Evolutionary conservation across 2,888 invertebrate species (phyloP), one percentile per base, ranked within the genome.

Genomic region (Drosophila niveifrons): DNA sequence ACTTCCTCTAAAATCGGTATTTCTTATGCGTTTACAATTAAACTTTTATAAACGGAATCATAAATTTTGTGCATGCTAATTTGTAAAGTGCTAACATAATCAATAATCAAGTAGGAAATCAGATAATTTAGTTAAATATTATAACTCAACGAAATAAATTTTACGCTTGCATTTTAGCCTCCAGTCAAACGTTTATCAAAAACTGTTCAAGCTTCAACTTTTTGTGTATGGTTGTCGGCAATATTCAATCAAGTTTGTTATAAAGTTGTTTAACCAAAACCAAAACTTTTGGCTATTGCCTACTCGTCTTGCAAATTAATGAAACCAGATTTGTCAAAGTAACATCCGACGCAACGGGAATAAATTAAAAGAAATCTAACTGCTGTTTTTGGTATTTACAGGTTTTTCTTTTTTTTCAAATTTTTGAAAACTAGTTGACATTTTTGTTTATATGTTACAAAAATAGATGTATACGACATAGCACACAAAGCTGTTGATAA

Each of bases 341-440:
- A 15, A 46, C 47, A 64, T 58, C n/a, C 3, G 47, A 79, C 64
- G 48, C 72, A 48, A 23, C 15, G 58, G 58, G 76, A 61, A 77
- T 65, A 72, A 65, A 72, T 68, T 75, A 72, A 43, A 43, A 67
- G 72, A 72, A 47, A 72, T 11, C 0, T 31, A 23, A 15, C 23
- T 59, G 58, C 56, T 34, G 9, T 44, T 65, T 75, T 77, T 50
- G 62, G 47, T 46, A 57, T 50, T 50, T 56, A 48, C 72, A 41
- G 34, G 65, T 63, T 75, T 65, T 47, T 58, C 8, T 10, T 17
- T 31, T 23, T 7, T 31, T 28, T 6, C 17, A 52, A n/a, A n/a
- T n/a, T n/a, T 52, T 43, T 3, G 10, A 62, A 75, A 80, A 81
- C 82, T 46, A 81, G 77, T 76, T 82, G 46, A 29, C 63, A 55